phyloP scores from a whole-genome alignment of 2,888 invertebrate species.

The Papilio protenor region DNA sequence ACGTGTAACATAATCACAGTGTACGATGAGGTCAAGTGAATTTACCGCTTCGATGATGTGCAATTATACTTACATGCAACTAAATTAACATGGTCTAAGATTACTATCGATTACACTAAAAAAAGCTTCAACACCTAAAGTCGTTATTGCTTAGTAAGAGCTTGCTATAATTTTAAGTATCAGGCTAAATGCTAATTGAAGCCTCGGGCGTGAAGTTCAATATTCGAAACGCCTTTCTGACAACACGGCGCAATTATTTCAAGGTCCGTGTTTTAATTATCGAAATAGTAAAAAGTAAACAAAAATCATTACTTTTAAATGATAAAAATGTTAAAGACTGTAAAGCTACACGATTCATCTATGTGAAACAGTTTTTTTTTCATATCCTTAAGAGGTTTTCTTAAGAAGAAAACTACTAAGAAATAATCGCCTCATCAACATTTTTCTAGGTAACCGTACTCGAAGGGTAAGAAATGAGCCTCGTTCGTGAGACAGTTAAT shows the following conservation, averaged over 20 bases:
- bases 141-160: conserved; percentile 57
- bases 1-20: conserved; percentile 70
- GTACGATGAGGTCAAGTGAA: conserved; percentile 66
- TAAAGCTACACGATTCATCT: background rate
- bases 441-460: conserved; percentile 33
- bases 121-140: conserved; percentile 60
- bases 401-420: conserved; percentile 36
- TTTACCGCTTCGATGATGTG: conserved; percentile 64
- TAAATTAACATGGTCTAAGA: conserved; percentile 47
- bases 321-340: background rate
- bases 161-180: conserved; percentile 33
- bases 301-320: background rate
- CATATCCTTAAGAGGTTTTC: conserved; percentile 27
- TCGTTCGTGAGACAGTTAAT: conserved; percentile 17
- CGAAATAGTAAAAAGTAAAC: background rate
- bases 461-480: conserved; percentile 32
- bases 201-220: conserved; percentile 45
- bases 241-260: conserved; percentile 14
- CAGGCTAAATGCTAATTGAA: conserved; percentile 45
- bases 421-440: conserved; percentile 39
- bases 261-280: conserved; percentile 5
- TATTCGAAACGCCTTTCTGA: conserved; percentile 26
- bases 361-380: conserved; percentile 30
- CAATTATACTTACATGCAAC: conserved; percentile 73
- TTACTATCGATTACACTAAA: conserved; percentile 15